phyloP scores from a whole-genome alignment of 1,140 invertebrate genomes.

The Bradynema listronoti region DNA sequence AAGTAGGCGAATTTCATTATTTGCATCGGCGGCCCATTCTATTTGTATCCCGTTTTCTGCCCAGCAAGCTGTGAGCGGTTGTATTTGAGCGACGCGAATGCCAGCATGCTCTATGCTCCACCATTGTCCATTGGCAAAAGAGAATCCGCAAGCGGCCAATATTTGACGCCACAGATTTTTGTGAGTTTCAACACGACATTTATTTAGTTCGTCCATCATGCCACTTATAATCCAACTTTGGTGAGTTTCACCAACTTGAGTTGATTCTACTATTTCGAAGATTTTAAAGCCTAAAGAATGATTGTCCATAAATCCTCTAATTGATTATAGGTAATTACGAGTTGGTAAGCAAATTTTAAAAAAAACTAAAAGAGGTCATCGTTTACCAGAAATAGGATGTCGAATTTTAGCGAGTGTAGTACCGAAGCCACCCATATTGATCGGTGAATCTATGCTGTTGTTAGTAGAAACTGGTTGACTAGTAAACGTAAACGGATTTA shows the following conservation, averaged over 20 bases:
- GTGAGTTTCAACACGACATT: conserved; percentile 36
- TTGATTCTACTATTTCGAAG: conserved; percentile 36
- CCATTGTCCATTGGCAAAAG: conserved; percentile 38
- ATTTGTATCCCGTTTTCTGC: conserved; percentile 39
- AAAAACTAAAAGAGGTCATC: background rate
- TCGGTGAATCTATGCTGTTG: too few relatives aligned
- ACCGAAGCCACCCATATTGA: conserved; percentile 11
- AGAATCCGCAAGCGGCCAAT: conserved; percentile 32
- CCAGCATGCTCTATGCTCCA: conserved; percentile 45
- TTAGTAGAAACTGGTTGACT: too few relatives aligned
- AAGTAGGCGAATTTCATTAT: conserved; percentile 41
- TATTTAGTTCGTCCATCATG: conserved; percentile 36
- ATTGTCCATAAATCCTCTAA: background rate
- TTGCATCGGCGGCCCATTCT: conserved; percentile 37
- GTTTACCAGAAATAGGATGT: conserved; percentile 47
- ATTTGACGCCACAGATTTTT: conserved; percentile 38
- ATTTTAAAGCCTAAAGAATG: conserved; percentile 43
- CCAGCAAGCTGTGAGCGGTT: conserved; percentile 25
- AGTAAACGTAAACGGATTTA: too few relatives aligned
- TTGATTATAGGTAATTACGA: background rate
- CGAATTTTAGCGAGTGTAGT: conserved; percentile 41
- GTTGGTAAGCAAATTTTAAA: background rate
- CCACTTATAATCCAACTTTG: conserved; percentile 36
- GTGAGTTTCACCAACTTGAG: too few relatives aligned
- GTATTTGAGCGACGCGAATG: conserved; percentile 28